phyloP scores from a whole-genome alignment of 1,140 invertebrate species.

The Euwallacea fornicatus region DNA sequence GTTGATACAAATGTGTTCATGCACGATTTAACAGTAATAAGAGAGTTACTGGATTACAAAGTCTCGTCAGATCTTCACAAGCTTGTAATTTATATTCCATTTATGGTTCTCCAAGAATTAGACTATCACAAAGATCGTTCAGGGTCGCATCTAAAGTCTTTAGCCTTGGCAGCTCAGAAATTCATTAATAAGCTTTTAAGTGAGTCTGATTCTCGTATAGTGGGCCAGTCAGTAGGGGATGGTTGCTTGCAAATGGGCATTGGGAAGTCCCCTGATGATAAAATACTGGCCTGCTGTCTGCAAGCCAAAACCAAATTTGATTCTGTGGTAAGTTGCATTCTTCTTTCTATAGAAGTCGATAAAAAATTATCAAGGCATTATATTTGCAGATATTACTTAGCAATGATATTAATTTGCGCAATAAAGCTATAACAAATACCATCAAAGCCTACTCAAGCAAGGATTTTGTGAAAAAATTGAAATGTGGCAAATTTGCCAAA shows the following conservation, averaged over 20 bases:
- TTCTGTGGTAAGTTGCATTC: constrained; percentile 38
- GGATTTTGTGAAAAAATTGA: constrained; percentile 38
- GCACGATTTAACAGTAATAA: constrained; percentile 40
- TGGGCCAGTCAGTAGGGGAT: constrained; percentile 43
- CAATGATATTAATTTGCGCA: constrained; percentile 43
- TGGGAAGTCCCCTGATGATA: constrained; percentile 43
- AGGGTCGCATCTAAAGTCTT: constrained; percentile 20
- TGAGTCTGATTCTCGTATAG: constrained; percentile 33
- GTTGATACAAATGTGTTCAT: constrained; percentile 49
- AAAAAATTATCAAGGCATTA: neutral
- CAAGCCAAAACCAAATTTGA: constrained; percentile 43
- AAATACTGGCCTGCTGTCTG: constrained; percentile 43
- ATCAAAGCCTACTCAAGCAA: constrained; percentile 32
- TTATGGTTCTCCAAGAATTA: constrained; percentile 45
- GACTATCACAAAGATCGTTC: constrained; percentile 41
- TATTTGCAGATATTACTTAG: constrained; percentile 37
- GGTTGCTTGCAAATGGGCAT: constrained; percentile 38
- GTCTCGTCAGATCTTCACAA: constrained; percentile 36
- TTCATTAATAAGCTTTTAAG: constrained; percentile 38
- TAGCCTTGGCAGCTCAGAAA: constrained; percentile 37
- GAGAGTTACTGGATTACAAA: constrained; percentile 39
- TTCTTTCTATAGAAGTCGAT: neutral
- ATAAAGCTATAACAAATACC: constrained; percentile 38
- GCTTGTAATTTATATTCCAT: constrained; percentile 42
- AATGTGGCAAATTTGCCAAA: constrained; percentile 23